A percentile compares a stretch with the other conserved stretches of the same genome.
These are phyloP conservation scores for Euplexia lucipara DNA, from an alignment of 2,888 invertebrate genomes.

Conservation along the genomic window DNA sequence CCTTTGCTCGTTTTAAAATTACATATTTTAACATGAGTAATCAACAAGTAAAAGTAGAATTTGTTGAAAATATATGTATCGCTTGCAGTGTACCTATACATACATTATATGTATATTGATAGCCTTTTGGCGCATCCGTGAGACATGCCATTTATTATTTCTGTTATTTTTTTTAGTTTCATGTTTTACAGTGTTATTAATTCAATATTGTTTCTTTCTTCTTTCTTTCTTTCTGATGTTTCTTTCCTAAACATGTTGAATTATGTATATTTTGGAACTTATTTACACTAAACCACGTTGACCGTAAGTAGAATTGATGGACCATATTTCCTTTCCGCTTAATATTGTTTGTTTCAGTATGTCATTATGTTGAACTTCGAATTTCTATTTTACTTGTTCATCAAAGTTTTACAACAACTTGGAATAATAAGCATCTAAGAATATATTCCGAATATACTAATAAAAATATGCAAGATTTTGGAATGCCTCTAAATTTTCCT, in stretches of 20 bases:
- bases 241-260: neutral
- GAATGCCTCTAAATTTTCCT: neutral
- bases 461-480: neutral
- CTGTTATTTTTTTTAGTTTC: too few relatives aligned
- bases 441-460: neutral
- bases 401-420: neutral
- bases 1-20: constrained; percentile 5
- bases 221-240: too few relatives aligned
- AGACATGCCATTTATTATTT: too few relatives aligned
- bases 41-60: constrained; percentile 38
- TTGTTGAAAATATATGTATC: neutral
- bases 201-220: too few relatives aligned
- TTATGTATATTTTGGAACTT: neutral
- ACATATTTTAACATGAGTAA: neutral
- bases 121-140: too few relatives aligned
- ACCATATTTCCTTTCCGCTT: neutral
- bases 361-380: neutral
- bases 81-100: neutral
- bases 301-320: neutral
- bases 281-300: neutral
- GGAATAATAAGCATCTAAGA: neutral
- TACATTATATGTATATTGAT: too few relatives aligned
- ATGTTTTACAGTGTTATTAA: too few relatives aligned
- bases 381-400: neutral
- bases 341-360: neutral